Evolutionary conservation across 2,113 vertebrate species (phyloP).

Genomic region (Chloebia gouldiae): DNA sequence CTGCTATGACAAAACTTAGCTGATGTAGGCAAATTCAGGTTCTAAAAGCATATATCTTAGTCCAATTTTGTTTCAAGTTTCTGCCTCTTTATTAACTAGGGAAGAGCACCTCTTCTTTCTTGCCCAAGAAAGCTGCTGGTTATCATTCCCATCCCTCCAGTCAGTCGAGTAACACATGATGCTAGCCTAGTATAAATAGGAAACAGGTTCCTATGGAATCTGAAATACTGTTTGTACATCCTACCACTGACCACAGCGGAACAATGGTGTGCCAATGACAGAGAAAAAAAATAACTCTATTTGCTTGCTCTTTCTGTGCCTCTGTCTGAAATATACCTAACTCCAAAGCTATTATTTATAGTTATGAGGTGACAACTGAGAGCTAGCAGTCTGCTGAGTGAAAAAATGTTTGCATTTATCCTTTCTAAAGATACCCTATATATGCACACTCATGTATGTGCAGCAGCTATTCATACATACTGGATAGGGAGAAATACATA

Average conservation of each 20-base stretch:
- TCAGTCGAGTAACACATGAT: constrained; percentile 13
- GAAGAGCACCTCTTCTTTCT: constrained; percentile 33
- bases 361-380: constrained; percentile 72
- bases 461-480: constrained; percentile 11
- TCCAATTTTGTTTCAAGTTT: not conserved
- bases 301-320: constrained; percentile 53
- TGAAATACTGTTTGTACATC: constrained; percentile 52
- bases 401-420: constrained; percentile 51
- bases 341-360: constrained; percentile 67
- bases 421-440: constrained; percentile 47
- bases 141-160: constrained; percentile 18
- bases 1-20: constrained; percentile 17
- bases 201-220: constrained; percentile 67
- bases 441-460: not conserved
- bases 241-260: constrained; percentile 69
- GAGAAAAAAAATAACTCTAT: constrained; percentile 18
- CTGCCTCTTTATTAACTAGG: constrained; percentile 3
- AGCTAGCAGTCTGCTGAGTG: constrained; percentile 70
- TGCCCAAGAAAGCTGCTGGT: constrained; percentile 36
- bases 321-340: constrained; percentile 46
- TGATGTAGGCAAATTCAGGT: not conserved
- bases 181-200: constrained; percentile 51
- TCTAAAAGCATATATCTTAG: not conserved
- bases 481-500: constrained; percentile 28
- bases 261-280: constrained; percentile 53